Percentiles rank a stretch among this genome's conserved stretches.
phyloP scores from a whole-genome alignment of 2,113 vertebrate species.

The Corythaeola cristata region DNA sequence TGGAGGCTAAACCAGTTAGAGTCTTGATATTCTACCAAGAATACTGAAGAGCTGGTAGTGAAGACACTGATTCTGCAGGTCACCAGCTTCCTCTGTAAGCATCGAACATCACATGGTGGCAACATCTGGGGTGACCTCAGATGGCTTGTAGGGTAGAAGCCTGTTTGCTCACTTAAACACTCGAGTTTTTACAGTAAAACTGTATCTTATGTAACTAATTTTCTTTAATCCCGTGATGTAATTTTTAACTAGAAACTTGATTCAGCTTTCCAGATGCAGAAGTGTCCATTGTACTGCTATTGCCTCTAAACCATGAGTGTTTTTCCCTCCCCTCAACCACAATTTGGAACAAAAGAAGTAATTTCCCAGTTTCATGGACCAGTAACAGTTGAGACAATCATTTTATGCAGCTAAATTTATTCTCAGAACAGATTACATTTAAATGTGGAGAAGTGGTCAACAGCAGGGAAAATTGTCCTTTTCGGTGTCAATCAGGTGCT shows the following conservation, averaged over 20 bases:
- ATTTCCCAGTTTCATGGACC: background rate
- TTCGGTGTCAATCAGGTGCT: conserved; percentile 5
- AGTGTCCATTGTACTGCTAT: background rate
- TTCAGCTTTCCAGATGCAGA: background rate
- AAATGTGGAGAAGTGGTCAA: conserved; percentile 82
- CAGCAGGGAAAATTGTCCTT: conserved; percentile 64
- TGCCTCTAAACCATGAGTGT: background rate
- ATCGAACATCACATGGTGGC: background rate
- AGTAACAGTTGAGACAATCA: conserved; percentile 63
- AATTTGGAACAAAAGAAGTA: background rate
- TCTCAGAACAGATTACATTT: conserved; percentile 92
- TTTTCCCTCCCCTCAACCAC: background rate
- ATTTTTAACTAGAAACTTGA: background rate
- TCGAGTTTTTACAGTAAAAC: background rate
- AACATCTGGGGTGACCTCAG: background rate
- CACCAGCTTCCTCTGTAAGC: background rate
- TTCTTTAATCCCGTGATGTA: background rate
- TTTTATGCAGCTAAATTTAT: conserved; percentile 85
- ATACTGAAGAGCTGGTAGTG: background rate
- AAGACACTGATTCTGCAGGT: background rate
- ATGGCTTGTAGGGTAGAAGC: background rate
- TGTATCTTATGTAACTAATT: background rate
- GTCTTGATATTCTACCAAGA: background rate
- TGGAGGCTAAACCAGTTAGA: background rate
- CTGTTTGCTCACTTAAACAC: background rate